Base-by-base conservation (phyloP, 2,888 invertebrate genomes). In the Perizoma flavofasciatum region DNA sequence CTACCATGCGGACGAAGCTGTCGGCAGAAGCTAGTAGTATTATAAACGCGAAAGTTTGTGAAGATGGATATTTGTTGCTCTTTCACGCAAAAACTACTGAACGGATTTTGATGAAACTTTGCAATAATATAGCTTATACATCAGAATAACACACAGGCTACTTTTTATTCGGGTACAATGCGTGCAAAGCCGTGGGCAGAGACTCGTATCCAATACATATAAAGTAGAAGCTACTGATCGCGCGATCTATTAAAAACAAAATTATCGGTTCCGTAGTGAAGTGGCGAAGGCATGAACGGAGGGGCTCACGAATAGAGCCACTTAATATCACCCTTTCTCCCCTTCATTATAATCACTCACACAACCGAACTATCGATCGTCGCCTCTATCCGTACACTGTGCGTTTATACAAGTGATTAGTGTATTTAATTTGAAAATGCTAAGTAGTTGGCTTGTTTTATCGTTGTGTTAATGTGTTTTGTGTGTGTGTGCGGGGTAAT, bases 381-480 rank as follows among this genome's bases (percentile, higher is more conserved):
- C 56, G 60, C 69, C 66, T 72, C 77, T 84, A 77, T 89, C 77
- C 79, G 77, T 82, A 86, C 79, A 82, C 84, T 63, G 62, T 75
- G 78, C 84, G 86, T 86, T 87, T 88, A 88, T 88, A 89, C 87
- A 86, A 88, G 89, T 91, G 90, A 91, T 92, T 92, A 92, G 91
- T 91, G 91, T 91, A 89, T 90, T 91, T 92, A 90, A 92, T 92
- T 92, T 89, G 91, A 92, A 91, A 91, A 91, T 89, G 92, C 88
- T 91, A 91, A 92, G 91, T 89, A 91, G 91, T 91, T 89, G 85
- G 86, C 86, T 87, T 89, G 89, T 88, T 89, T 87, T 85, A 85
- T 84, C 75, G 81, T 70, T 82, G 86, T 85, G 81, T 83, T 83
- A 81, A 78, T 77, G 84, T 74, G 66, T 60, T 68, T 65, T 68